Conservation (phyloP, 1,140 invertebrate genomes). For the Tribolium castaneum region DNA sequence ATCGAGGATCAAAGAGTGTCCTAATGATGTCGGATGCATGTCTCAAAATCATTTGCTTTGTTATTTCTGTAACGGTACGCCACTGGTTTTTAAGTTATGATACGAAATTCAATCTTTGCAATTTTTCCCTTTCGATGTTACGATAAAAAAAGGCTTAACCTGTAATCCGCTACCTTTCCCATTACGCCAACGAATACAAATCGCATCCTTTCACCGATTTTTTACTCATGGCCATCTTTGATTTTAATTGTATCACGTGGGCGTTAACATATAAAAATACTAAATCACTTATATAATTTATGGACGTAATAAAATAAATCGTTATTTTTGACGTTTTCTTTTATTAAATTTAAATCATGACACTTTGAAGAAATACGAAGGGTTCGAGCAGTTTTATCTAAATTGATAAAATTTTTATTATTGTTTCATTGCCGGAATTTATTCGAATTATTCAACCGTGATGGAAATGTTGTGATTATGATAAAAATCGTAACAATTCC, state of each 20-base stretch:
- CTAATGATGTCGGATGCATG: too few species aligned
- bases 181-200: not conserved
- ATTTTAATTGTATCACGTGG: not conserved
- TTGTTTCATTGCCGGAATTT: not conserved
- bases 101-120: not conserved
- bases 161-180: not conserved
- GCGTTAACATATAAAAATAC: not conserved
- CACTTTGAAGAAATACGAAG: not conserved
- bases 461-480: not conserved
- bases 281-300: conserved; percentile 15
- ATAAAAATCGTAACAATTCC: not conserved
- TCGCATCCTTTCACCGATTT: not conserved
- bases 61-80: too few species aligned
- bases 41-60: too few species aligned
- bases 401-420: conserved; percentile 18
- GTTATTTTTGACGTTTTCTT: conserved; percentile 2
- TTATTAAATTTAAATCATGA: conserved; percentile 32
- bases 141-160: not conserved
- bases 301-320: conserved; percentile 24
- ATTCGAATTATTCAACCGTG: not conserved
- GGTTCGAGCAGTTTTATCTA: not conserved
- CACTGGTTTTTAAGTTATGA: too few species aligned
- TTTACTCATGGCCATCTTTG: not conserved
- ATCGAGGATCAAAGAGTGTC: too few species aligned
- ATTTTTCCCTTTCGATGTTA: not conserved